A percentile compares a stretch with the other conserved stretches of the same genome.
Evolutionary conservation across 2,888 invertebrate species (phyloP).

Genomic region (Cephus sareptanus): DNA sequence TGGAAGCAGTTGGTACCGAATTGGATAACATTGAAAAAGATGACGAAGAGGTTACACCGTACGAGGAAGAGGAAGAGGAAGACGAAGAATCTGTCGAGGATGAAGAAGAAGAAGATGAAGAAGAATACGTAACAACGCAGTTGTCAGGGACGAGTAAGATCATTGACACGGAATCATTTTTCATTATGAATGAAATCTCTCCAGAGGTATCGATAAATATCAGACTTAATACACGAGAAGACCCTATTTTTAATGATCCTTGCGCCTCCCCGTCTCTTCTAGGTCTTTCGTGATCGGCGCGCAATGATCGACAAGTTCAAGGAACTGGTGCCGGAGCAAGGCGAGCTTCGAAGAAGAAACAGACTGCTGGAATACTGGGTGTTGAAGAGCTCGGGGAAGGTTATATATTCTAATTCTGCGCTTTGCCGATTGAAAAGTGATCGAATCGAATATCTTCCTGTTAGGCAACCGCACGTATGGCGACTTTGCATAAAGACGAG

Average conservation of each 20-base stretch:
- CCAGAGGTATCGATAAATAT: conserved; percentile 46
- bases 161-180: conserved; percentile 30
- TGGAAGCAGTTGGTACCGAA: conserved; percentile 19
- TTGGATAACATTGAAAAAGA: not conserved
- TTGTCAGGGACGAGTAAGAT: conserved; percentile 19
- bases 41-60: not conserved
- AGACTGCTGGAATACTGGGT: conserved; percentile 37
- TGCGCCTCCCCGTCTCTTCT: not conserved
- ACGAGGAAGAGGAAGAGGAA: not conserved
- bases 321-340: conserved; percentile 28
- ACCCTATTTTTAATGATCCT: not conserved
- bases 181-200: conserved; percentile 39
- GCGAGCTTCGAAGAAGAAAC: conserved; percentile 33
- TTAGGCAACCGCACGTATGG: not conserved
- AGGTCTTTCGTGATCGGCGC: conserved; percentile 40
- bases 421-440: not conserved
- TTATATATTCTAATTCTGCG: conserved; percentile 9
- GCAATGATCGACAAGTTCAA: conserved; percentile 31
- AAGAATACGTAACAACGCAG: not conserved
- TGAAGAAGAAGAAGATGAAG: not conserved
- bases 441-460: not conserved
- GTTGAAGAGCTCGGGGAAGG: conserved; percentile 27
- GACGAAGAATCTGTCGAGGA: conserved; percentile 19
- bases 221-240: conserved; percentile 21
- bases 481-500: not conserved